Evolutionary conservation across 2,797 vertebrate genomes (phyloP).

Genomic region (Cuculus canorus): DNA sequence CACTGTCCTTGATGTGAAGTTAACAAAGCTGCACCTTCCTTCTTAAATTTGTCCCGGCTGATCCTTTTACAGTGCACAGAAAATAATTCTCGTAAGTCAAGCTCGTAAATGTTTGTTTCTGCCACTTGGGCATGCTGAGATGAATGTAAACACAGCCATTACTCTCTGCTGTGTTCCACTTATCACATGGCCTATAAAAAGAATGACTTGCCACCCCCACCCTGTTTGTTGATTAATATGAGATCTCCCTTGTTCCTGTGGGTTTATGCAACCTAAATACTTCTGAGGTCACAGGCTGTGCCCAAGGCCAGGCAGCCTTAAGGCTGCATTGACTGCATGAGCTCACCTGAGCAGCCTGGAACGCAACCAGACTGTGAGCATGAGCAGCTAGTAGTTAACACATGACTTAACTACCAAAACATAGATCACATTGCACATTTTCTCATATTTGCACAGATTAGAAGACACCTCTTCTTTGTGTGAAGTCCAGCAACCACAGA

Average conservation of each 20-base stretch:
- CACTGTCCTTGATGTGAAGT: background rate
- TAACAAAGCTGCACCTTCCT: background rate
- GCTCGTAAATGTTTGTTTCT: background rate
- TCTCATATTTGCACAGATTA: background rate
- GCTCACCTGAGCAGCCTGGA: background rate
- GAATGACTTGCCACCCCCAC: background rate
- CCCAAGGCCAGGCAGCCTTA: background rate
- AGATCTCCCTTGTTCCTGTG: background rate
- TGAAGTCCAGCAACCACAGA: background rate
- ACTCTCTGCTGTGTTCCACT: background rate
- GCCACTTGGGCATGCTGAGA: background rate
- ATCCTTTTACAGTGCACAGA: background rate
- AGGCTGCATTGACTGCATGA: background rate
- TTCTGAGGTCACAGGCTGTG: background rate
- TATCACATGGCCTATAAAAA: background rate
- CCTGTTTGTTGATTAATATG: background rate
- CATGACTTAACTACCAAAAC: background rate
- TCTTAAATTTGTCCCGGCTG: background rate
- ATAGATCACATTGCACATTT: background rate
- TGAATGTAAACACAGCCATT: background rate
- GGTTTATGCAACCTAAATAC: background rate
- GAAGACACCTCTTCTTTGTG: background rate
- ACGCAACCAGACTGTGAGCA: rapidly evolving
- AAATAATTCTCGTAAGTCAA: background rate
- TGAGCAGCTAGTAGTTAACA: background rate